Base-by-base conservation (phyloP, 2,888 invertebrate genomes). In the Antheraea assamensis region DNA sequence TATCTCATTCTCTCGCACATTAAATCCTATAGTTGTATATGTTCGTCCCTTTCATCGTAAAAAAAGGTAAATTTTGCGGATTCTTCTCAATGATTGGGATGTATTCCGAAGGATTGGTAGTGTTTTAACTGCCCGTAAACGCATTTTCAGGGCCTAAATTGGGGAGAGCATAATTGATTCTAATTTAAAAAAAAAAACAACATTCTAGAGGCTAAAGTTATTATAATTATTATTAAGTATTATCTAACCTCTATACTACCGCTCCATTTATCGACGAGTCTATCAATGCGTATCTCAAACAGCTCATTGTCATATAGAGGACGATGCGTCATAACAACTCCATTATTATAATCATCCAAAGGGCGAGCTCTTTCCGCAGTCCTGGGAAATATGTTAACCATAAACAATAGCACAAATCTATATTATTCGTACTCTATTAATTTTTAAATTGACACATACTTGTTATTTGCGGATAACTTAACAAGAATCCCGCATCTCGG, bases 261-360 rank as follows among this genome's bases (percentile, higher is more conserved):
- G 61, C 98, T 98, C 99, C 99, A 99, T 86, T 99, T 98, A 87
- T 98, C 98, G 13, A 99, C 98, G 77, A 99, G 95, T 81, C 97
- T 96, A 85, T 99, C 99, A 78, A 99, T 98, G 73, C 98, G 96
- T 86, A 99, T 98, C 96, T 99, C 99, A 90, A 99, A 99, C 30
- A 99, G 91, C 90, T 99, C 99, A 83, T 98, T 97, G 87, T 98
- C 98, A 76, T 96, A 95, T 5, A 99, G 92, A 0, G 98, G 97
- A 64, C 99, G 95, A 84, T 98, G 98, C 2, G 98, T 99, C 98
- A 99, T 98, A 2, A 99, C 98, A 3, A 99, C 98, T 0, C 98
- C 99, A 89, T 99, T 98, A 89, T 99, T 99, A 88, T 99, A 99
- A 89, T 99, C 99, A 85, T 98, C 98, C 10, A 98, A 92, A 0